Evolutionary conservation across 2,797 vertebrate species (phyloP).

Genomic region (Gambelia wislizenii): DNA sequence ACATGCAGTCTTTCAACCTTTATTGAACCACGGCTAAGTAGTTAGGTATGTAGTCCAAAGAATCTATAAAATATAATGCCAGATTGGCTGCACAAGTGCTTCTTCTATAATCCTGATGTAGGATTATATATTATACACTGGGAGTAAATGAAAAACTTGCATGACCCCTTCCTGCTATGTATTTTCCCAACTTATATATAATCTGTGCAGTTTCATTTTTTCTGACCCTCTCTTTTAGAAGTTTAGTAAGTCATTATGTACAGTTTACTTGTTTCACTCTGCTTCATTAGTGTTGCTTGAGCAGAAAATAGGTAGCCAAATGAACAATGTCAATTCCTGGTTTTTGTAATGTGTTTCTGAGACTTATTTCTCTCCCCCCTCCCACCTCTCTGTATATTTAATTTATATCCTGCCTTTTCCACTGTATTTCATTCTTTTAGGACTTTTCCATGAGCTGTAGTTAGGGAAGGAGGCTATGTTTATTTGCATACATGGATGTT

Average conservation of each 20-base stretch:
- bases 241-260: background rate
- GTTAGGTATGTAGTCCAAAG: background rate
- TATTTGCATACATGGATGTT: background rate
- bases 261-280: slow-evolving; percentile 2
- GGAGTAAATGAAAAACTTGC: background rate
- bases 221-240: background rate
- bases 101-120: background rate
- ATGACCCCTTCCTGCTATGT: background rate
- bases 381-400: too few species aligned
- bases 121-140: too few species aligned
- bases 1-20: background rate
- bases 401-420: too few species aligned
- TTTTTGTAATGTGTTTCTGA: background rate
- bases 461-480: background rate
- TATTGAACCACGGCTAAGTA: background rate
- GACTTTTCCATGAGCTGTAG: background rate
- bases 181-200: background rate
- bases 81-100: background rate
- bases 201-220: background rate
- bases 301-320: background rate
- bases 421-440: background rate
- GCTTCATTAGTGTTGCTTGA: background rate
- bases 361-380: background rate
- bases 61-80: background rate
- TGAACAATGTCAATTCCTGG: background rate